Conservation (phyloP, 2,797 vertebrate species). For the Oceanodroma leucorhoa region DNA sequence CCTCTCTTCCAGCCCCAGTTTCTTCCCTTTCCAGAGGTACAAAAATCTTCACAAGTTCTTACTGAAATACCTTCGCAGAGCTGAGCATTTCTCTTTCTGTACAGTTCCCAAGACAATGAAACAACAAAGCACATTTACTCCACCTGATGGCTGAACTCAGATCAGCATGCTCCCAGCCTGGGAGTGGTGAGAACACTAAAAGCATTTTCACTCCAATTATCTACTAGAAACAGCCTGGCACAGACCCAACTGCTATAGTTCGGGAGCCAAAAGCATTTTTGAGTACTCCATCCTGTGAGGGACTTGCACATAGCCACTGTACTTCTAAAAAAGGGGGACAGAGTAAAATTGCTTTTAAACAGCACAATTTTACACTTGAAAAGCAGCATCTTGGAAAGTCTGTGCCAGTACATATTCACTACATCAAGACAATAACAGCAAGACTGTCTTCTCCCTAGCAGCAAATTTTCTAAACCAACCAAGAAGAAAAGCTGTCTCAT, state of each 20-base stretch:
- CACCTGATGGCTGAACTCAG: not conserved
- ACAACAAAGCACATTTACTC: not conserved
- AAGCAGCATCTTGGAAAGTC: not conserved
- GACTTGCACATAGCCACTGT: not conserved
- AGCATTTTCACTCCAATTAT: not conserved
- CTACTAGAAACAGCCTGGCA: conserved; percentile 2
- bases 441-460: not conserved
- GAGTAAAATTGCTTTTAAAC: not conserved
- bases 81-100: not conserved
- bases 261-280: not conserved
- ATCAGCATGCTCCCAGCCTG: not conserved
- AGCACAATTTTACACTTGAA: not conserved
- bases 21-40: not conserved
- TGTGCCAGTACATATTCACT: not conserved
- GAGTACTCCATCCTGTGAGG: not conserved
- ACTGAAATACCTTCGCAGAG: not conserved
- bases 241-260: not conserved
- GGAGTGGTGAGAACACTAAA: not conserved
- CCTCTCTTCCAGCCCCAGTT: not conserved
- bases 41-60: not conserved
- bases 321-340: not conserved
- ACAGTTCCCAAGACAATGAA: not conserved
- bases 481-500: not conserved
- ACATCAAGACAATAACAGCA: not conserved
- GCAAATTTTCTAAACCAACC: not conserved